Evolutionary conservation across 2,797 vertebrate species (phyloP).

Genomic region (Oryzias sinensis): DNA sequence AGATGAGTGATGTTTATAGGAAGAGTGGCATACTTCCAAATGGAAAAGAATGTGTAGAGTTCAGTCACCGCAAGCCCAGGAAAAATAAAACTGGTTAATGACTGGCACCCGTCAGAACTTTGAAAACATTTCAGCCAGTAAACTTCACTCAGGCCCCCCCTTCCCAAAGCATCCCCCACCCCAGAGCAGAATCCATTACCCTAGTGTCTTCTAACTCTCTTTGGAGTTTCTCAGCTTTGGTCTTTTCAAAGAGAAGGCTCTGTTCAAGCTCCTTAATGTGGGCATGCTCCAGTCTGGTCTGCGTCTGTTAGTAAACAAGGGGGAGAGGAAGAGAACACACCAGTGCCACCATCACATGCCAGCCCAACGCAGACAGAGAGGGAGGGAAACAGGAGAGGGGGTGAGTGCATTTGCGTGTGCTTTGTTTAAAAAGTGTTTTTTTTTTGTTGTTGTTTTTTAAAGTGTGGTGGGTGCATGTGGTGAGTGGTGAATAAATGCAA

Average conservation of each 20-base stretch:
- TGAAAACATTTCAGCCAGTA: conserved; percentile 20
- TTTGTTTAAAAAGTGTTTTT: conserved; percentile 6
- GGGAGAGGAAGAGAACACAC: conserved; percentile 75
- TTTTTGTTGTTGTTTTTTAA: conserved; percentile 1
- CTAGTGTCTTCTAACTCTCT: conserved; percentile 99
- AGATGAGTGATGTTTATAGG: conserved; percentile 3
- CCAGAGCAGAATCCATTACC: conserved; percentile 91
- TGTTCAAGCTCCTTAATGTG: conserved; percentile 99
- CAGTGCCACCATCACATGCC: conserved; percentile 91
- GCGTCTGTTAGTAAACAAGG: conserved; percentile 98
- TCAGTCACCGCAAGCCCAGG: conserved; percentile 35
- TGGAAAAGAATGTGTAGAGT: conserved; percentile 16
- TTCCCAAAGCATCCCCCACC: conserved; percentile 56
- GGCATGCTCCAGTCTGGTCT: conserved; percentile 99
- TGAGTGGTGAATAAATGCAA: conserved; percentile 46
- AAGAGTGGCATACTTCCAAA: conserved; percentile 3
- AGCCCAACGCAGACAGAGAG: conserved; percentile 74
- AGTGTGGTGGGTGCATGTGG: conserved; percentile 48
- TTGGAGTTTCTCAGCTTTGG: conserved; percentile 99
- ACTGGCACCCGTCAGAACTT: conserved; percentile 23
- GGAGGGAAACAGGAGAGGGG: conserved; percentile 47
- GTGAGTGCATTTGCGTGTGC: conserved; percentile 8
- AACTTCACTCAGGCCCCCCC: conserved; percentile 30
- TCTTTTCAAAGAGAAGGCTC: conserved; percentile 99
- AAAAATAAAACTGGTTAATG: conserved; percentile 26